phyloP scores from a whole-genome alignment of 2,113 vertebrate species.

The Sinocyclocheilus grahami region DNA sequence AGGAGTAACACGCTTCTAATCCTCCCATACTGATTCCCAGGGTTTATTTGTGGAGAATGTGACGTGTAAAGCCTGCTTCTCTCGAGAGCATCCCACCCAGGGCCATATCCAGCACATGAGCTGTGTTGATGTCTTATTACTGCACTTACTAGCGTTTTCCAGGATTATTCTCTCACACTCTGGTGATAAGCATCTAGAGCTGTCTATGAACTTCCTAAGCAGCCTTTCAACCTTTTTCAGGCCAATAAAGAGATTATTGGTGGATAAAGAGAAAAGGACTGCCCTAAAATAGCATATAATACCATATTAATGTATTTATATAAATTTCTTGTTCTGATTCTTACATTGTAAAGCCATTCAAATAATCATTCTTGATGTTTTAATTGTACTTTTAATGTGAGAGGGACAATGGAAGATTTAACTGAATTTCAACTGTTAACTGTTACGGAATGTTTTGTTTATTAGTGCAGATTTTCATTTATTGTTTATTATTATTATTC shows the following conservation, averaged over 20 bases:
- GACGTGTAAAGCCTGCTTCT: slow-evolving; percentile 63
- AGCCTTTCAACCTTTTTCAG: background rate
- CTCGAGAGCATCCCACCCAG: slow-evolving; percentile 49
- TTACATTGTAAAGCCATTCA: too few relatives aligned
- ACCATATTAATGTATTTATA: background rate
- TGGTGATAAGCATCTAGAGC: background rate
- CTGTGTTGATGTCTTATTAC: slow-evolving; percentile 60
- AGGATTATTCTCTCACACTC: slow-evolving; percentile 13
- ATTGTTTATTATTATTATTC: background rate
- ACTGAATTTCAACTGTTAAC: background rate
- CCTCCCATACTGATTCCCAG: slow-evolving; percentile 67
- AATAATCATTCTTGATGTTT: too few relatives aligned
- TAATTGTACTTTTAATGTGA: background rate
- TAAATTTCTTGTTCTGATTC: background rate
- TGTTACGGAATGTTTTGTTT: background rate
- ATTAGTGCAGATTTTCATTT: background rate
- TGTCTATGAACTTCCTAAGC: background rate
- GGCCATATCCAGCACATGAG: slow-evolving; percentile 14
- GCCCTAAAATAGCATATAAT: background rate
- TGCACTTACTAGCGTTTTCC: slow-evolving; percentile 49
- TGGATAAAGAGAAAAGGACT: background rate
- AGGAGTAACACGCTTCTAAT: slow-evolving; percentile 67
- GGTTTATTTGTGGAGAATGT: slow-evolving; percentile 71
- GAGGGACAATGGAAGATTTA: background rate
- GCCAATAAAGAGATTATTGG: background rate